phyloP scores from a whole-genome alignment of 2,113 vertebrate genomes.

The Brachypodius melanocephalos region DNA sequence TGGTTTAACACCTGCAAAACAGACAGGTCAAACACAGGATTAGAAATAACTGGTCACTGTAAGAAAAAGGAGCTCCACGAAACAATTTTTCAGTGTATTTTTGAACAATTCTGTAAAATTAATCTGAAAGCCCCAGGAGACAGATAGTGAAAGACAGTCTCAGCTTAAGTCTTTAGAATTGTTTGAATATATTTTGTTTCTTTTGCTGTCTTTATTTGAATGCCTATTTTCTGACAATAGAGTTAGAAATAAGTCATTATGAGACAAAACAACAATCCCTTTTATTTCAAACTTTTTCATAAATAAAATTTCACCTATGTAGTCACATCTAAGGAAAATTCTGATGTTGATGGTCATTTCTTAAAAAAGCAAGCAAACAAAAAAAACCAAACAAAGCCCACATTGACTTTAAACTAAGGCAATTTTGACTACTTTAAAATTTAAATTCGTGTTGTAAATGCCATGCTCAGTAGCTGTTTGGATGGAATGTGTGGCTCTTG shows the following conservation, averaged over 20 bases:
- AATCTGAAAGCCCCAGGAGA: background rate
- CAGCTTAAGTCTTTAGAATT: background rate
- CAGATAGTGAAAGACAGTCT: background rate
- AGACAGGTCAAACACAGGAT: background rate
- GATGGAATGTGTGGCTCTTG: background rate
- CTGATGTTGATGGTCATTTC: background rate
- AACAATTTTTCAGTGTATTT: background rate
- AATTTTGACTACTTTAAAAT: background rate
- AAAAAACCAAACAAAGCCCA: background rate
- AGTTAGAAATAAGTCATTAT: background rate
- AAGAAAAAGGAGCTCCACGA: background rate
- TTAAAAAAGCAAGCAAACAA: background rate
- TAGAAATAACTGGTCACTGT: background rate
- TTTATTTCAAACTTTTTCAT: background rate
- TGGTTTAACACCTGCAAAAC: background rate
- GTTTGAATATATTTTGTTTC: background rate
- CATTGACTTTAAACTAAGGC: background rate
- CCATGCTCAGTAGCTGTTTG: background rate
- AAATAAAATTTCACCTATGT: background rate
- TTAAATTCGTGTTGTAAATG: background rate
- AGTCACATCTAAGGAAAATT: background rate
- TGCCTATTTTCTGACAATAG: background rate
- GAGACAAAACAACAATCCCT: background rate
- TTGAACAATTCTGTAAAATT: background rate
- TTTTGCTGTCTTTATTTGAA: background rate